These are phyloP conservation scores for Cyprinodon diabolis DNA, from an alignment of 2,797 vertebrate species.

Conservation along the genomic window DNA sequence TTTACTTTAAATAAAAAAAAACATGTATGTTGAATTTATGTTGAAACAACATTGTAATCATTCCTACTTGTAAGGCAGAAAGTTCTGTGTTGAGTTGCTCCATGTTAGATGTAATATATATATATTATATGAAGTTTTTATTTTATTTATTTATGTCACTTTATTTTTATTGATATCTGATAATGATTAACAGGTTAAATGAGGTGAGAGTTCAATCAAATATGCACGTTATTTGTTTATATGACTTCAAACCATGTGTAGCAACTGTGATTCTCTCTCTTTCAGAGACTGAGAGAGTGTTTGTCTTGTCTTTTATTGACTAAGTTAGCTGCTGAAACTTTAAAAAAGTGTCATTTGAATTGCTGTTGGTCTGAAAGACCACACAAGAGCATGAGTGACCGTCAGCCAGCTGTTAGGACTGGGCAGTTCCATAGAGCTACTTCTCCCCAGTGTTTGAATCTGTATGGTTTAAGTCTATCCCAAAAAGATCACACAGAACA, in stretches of 20 bases:
- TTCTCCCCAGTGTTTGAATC: conserved; percentile 34
- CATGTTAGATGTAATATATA: too few species aligned
- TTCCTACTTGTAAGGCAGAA: too few species aligned
- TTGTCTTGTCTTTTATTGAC: conserved; percentile 1
- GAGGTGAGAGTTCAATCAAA: not conserved
- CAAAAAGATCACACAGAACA: conserved; percentile 71
- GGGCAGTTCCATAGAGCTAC: not conserved
- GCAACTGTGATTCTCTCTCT: conserved; percentile 11
- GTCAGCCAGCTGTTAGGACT: conserved; percentile 18
- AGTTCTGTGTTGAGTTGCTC: too few species aligned
- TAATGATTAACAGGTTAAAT: not conserved
- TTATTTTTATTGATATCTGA: too few species aligned
- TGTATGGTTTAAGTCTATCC: conserved; percentile 52
- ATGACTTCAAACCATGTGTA: conserved; percentile 12
- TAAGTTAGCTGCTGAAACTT: conserved; percentile 13
- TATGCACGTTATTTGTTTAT: not conserved
- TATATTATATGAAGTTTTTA: not conserved
- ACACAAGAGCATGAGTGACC: conserved; percentile 10
- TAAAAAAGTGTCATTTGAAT: conserved; percentile 4
- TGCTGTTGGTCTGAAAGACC: conserved; percentile 15
- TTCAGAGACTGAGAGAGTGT: not conserved
- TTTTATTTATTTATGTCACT: too few species aligned
- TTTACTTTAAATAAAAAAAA: not conserved
- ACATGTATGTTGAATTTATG: too few species aligned
- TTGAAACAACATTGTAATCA: not conserved